Conservation (phyloP, 2,113 vertebrate species). For the Syngnathus scovelli region DNA sequence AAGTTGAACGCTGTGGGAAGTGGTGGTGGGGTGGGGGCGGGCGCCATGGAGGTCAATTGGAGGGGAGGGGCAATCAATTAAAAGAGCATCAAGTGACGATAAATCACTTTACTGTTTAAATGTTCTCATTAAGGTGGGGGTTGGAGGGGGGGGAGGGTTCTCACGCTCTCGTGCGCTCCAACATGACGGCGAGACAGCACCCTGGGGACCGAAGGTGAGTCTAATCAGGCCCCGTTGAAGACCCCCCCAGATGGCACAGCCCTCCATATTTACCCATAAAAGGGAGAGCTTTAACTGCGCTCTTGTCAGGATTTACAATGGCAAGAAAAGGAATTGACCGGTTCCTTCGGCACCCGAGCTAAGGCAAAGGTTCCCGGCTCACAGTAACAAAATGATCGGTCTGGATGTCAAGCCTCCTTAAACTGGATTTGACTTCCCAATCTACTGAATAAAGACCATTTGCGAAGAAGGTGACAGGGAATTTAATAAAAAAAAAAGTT, state of each 20-base stretch:
- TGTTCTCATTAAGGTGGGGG: slow-evolving; percentile 37
- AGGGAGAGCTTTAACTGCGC: slow-evolving; percentile 9
- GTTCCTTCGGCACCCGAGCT: too few relatives aligned
- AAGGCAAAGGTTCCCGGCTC: too few relatives aligned
- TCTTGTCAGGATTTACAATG: slow-evolving; percentile 50
- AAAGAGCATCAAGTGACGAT: slow-evolving; percentile 23
- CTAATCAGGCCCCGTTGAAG: neutral
- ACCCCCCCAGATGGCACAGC: neutral
- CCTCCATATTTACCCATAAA: neutral
- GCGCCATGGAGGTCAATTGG: neutral
- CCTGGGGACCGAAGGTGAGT: neutral
- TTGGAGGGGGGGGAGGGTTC: slow-evolving; percentile 35
- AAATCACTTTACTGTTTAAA: slow-evolving; percentile 27
- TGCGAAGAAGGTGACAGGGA: neutral
- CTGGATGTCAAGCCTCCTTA: neutral
- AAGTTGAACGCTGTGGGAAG: slow-evolving; percentile 4
- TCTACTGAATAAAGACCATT: neutral
- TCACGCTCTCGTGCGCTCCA: slow-evolving; percentile 45
- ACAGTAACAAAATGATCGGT: too few relatives aligned
- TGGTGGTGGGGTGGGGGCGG: slow-evolving; percentile 10
- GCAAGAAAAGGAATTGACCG: neutral
- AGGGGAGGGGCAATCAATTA: neutral
- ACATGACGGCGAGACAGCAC: slow-evolving; percentile 40
- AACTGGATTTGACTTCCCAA: neutral
- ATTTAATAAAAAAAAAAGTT: neutral